Percentiles rank a stretch among this genome's conserved stretches.
These are phyloP conservation scores for Upupa epops DNA, from an alignment of 2,113 vertebrate genomes.

Conservation along the genomic window DNA sequence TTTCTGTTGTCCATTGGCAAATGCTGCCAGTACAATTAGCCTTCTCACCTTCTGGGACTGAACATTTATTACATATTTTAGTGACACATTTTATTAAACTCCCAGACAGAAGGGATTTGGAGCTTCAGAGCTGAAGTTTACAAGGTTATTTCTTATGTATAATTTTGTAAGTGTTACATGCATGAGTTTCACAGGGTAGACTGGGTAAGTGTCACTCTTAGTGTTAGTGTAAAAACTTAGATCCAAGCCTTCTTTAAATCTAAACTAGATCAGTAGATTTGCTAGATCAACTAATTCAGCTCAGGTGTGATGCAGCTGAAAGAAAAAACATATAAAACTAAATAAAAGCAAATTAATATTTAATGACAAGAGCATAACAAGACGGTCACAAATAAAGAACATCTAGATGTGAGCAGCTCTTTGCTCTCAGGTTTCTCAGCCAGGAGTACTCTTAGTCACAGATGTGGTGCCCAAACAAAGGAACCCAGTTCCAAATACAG, in stretches of 20 bases:
- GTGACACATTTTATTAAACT: conserved; percentile 1
- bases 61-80: conserved; percentile 29
- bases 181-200: not conserved
- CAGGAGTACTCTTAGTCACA: not conserved
- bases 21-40: conserved; percentile 17
- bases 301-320: not conserved
- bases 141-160: not conserved
- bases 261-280: not conserved
- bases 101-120: not conserved
- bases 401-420: not conserved
- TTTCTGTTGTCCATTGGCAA: conserved; percentile 23
- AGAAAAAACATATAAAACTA: not conserved
- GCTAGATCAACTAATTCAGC: not conserved
- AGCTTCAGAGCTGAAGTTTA: not conserved
- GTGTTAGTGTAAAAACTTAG: not conserved
- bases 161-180: not conserved
- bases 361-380: not conserved
- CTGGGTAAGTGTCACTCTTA: not conserved
- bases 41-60: not conserved
- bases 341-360: not conserved
- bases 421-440: not conserved
- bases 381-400: not conserved
- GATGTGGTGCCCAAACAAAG: not conserved
- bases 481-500: not conserved
- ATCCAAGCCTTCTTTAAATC: not conserved